Base-by-base conservation (phyloP, 2,888 invertebrate genomes). In the Sisyra terminalis region DNA sequence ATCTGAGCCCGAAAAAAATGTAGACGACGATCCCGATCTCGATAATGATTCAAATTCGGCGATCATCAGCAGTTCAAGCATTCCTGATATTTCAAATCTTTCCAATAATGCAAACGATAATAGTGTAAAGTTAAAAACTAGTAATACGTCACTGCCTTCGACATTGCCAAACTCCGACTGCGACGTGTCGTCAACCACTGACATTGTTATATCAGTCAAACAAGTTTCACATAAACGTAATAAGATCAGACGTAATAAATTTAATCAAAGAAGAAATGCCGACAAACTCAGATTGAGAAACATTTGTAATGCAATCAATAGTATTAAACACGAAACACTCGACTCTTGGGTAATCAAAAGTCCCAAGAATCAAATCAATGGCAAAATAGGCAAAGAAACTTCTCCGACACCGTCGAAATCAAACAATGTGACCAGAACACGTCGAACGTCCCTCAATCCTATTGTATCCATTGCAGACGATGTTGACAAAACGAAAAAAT, bases 381-480 rank as follows among this genome's bases (percentile, higher is more conserved):
- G 37, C 11, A 32, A 32, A 32, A 3, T 9, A 3, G 32, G 9
- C 3, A 32, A 32, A 32, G 11, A 37, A 15, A 37, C 35, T 14
- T 16, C 45, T 41, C 35, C 47, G 2, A 17, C 51, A 29, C 53
- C 56, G 9, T 45, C 51, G 7, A 54, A 53, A 40, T 52, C 54
- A 6, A 54, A 55, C 44, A 49, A 54, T 11, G 52, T 55, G 5
- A 53, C 54, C 29, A 46, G 56, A 40, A 55, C 55, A 10, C 46
- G 57, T 24, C 50, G 57, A n/a, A 50, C 55, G 15, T 55, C 37
- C 17, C 11, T 37, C 11, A 37, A 37, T 24, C 37, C 37, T n/a
- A 13, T 15, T 35, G 18, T 54, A 13, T 36, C 39, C 30, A 47
- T 46, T 36, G 42, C 36, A 1, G 48, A 49, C 30, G 48, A 47